These are phyloP conservation scores for Toxonevra muliebris DNA, from an alignment of 2,888 invertebrate genomes.

Conservation along the genomic window DNA sequence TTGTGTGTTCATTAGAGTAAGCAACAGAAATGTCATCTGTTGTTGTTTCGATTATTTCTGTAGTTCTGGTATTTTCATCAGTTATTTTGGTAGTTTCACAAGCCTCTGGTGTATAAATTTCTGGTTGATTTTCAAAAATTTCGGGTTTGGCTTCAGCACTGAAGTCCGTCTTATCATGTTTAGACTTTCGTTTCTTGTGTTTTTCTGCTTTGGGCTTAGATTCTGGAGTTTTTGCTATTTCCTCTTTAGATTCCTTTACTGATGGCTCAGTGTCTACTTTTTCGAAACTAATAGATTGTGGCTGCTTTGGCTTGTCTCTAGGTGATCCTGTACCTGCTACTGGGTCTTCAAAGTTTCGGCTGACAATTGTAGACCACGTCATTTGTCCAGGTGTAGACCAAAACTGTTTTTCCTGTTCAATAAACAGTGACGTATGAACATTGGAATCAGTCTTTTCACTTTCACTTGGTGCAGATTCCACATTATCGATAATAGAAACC, in stretches of 20 bases:
- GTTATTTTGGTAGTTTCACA: no score
- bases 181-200: neutral
- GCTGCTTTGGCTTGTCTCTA: no score
- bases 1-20: no score
- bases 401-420: conserved; percentile 17
- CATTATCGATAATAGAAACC: neutral
- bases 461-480: neutral
- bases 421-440: conserved; percentile 1
- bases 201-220: neutral
- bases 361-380: conserved; percentile 43
- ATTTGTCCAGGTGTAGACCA: conserved; percentile 11
- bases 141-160: no score
- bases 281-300: no score
- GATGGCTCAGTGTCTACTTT: no score
- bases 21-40: neutral
- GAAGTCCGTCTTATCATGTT: no score
- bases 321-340: no score
- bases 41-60: neutral
- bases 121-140: no score
- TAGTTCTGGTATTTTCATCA: no score
- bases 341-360: conserved; percentile 29
- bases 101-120: no score
- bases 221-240: neutral
- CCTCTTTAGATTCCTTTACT: neutral
- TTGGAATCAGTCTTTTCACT: neutral